Base-by-base conservation (phyloP, 1,140 invertebrate species). In the Dysdera silvatica region DNA sequence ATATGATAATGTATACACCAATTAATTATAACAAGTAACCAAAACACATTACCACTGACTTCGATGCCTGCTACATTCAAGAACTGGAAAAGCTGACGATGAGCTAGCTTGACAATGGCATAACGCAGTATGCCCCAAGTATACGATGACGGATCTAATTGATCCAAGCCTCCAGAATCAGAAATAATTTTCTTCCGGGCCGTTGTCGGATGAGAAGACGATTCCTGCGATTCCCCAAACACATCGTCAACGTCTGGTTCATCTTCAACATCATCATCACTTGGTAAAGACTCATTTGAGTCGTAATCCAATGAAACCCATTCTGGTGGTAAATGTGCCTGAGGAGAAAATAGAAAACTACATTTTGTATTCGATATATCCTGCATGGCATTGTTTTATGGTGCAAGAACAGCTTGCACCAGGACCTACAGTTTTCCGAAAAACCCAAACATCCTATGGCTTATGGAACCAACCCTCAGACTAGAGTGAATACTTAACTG, bases 71-170 rank as follows among this genome's bases (percentile, higher is more conserved):
- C 87, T 23, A 91, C 80, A 62, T 85, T 85, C 20, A 93, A 75
- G 71, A 92, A 91, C 59, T 85, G 81, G 54, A 82, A 81, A 2
- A 99, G 75, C 69, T 93, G 89, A 45, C 82, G 77, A 68, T 91
- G 85, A 31, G 91, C 84, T 49, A 95, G 83, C 71, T 87, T 85
- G 33, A 97, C 82, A 60, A 91, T 83, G 33, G 93, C 88, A 70
- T 92, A 82, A 67, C 94, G 83, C 75, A 99, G 86, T 41, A 99
- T 84, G 70, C 85, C 84, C 96, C 96, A 99, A 57, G 90, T 89
- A 74, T 94, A 97, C 16, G 66, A 67, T 20, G 66, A 58, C 6
- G 66, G 66, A 63, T 67, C 66, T 2, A 67, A 23, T n/a, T 67
- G 66, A 14, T 67, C 66, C 32, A 67, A 52, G 4, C 45, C 45